phyloP scores from a whole-genome alignment of 2,113 vertebrate species.

The Ceyx margarethae region DNA sequence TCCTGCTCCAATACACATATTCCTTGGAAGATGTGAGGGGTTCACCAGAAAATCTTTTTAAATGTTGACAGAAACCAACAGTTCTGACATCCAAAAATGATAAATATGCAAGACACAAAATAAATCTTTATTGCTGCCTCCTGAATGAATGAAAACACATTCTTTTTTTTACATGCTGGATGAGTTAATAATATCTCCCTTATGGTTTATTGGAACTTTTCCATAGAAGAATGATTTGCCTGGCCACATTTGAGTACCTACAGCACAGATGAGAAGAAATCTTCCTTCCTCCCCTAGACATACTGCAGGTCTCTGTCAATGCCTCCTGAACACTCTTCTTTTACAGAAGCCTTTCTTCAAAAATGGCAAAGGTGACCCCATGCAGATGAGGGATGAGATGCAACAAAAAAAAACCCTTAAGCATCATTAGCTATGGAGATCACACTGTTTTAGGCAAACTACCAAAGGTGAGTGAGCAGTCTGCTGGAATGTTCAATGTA shows the following conservation, averaged over 20 bases:
- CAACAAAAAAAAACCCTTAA: constrained; percentile 25
- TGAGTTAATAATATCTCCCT: constrained; percentile 27
- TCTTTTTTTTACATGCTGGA: not conserved
- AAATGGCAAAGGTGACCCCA: constrained; percentile 51
- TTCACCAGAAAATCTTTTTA: constrained; percentile 15
- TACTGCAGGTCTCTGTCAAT: not conserved
- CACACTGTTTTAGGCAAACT: constrained; percentile 17
- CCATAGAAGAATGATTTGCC: constrained; percentile 12
- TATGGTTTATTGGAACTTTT: constrained; percentile 34
- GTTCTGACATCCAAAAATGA: not conserved
- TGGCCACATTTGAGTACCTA: constrained; percentile 35
- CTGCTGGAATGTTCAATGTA: constrained; percentile 2
- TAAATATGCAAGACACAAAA: constrained; percentile 12
- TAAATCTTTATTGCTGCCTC: not conserved
- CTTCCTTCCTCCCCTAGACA: not conserved
- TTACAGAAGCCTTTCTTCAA: constrained; percentile 7
- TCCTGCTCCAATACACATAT: not conserved
- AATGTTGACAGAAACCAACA: constrained; percentile 13
- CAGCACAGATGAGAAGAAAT: constrained; percentile 4
- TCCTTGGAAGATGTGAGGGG: not conserved
- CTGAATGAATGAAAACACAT: not conserved
- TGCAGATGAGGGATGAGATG: constrained; percentile 9
- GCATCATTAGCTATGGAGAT: constrained; percentile 53
- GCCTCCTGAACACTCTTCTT: not conserved
- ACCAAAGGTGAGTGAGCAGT: not conserved